Conservation (phyloP, 2,797 vertebrate genomes). For the Acrossocheilus wenchowensis region DNA sequence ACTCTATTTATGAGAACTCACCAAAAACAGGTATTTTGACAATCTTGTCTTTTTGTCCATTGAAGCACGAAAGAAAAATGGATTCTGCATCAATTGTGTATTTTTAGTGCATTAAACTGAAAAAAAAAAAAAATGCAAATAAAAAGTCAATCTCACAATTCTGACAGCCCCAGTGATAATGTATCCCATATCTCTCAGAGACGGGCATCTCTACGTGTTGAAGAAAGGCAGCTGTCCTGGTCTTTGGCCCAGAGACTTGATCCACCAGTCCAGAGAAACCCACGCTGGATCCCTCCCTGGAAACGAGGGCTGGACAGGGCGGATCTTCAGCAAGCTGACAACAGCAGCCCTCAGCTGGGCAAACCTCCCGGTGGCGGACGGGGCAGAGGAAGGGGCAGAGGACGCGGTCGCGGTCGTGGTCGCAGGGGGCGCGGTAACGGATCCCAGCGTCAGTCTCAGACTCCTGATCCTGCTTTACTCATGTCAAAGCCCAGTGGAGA, state of each 20-base stretch:
- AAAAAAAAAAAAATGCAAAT: neutral
- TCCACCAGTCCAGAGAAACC: slow-evolving; percentile 30
- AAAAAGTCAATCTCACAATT: neutral
- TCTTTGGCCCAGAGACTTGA: slow-evolving; percentile 41
- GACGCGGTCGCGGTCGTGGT: neutral
- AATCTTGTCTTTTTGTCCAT: no score
- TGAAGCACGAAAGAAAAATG: no score
- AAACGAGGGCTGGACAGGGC: neutral
- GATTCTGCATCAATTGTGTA: neutral
- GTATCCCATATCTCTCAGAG: neutral
- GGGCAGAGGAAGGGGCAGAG: neutral
- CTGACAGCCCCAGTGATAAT: neutral
- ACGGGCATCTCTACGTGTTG: neutral
- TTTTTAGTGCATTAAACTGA: no score
- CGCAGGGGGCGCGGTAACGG: neutral
- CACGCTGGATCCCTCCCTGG: neutral
- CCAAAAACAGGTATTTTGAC: no score
- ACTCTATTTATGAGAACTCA: no score
- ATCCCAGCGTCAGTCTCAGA: neutral
- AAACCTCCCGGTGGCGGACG: neutral
- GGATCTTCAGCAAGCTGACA: neutral
- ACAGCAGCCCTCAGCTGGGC: neutral
- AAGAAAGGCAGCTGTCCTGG: neutral
- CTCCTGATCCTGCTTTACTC: neutral
- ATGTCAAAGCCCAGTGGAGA: neutral